A percentile compares a stretch with the other conserved stretches of the same genome.
Conservation (phyloP, 1,140 invertebrate species). For the Pararge aegeria region DNA sequence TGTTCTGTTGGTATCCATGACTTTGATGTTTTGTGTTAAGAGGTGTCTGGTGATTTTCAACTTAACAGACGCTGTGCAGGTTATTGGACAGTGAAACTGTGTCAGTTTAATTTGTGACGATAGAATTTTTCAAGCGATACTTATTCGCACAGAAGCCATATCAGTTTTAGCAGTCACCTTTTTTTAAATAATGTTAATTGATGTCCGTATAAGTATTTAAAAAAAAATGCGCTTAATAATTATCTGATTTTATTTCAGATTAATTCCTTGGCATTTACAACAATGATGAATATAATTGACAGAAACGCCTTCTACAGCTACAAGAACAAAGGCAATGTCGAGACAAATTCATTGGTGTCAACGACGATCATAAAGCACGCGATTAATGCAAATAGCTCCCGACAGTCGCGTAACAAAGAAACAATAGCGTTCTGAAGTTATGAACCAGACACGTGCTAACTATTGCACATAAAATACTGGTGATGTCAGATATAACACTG, state of each 20-base stretch:
- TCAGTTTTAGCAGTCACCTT: too few relatives aligned
- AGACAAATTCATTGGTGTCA: conserved; percentile 51
- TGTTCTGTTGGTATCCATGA: conserved; percentile 50
- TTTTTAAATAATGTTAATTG: too few relatives aligned
- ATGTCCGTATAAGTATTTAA: too few relatives aligned
- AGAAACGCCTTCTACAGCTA: conserved; percentile 10
- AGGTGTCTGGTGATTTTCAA: conserved; percentile 72
- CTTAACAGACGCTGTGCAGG: conserved; percentile 36
- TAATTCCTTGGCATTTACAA: background rate
- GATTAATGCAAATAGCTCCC: conserved; percentile 54
- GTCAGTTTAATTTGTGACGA: conserved; percentile 1
- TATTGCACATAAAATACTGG: conserved; percentile 27
- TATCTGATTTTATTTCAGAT: background rate
- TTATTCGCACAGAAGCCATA: too few relatives aligned
- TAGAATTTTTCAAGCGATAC: background rate
- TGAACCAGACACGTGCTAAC: conserved; percentile 42
- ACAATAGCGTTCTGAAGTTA: conserved; percentile 54
- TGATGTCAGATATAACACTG: conserved; percentile 6
- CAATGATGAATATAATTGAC: conserved; percentile 4
- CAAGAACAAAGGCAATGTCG: conserved; percentile 36
- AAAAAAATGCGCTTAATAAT: too few relatives aligned
- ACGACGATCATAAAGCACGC: conserved; percentile 56
- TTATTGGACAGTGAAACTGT: conserved; percentile 34
- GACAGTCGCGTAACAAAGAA: conserved; percentile 53
- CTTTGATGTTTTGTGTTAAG: conserved; percentile 75